Evolutionary conservation across 2,113 vertebrate genomes (phyloP).

Genomic region (Albula glossodonta): DNA sequence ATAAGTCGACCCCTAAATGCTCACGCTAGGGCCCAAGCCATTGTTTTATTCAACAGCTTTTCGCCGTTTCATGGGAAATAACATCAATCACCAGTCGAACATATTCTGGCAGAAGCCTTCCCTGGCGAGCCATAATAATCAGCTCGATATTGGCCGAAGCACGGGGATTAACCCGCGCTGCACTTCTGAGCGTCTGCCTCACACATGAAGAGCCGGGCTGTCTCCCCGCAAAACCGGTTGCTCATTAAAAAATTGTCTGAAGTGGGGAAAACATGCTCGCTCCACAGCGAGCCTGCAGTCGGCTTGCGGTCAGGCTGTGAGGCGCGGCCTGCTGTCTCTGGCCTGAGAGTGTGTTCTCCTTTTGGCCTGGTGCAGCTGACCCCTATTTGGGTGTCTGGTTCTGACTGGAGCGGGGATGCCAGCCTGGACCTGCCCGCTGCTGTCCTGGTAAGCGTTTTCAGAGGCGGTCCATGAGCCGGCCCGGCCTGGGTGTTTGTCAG

Average conservation of each 20-base stretch:
- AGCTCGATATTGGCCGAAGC: not conserved
- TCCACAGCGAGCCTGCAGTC: not conserved
- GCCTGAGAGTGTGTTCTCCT: not conserved
- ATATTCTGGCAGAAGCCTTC: not conserved
- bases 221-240: not conserved
- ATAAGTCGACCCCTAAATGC: too few relatives aligned
- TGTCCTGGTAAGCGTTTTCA: not conserved
- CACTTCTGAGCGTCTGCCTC: slow-evolving; percentile 22
- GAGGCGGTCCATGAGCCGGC: not conserved
- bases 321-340: not conserved
- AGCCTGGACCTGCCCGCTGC: not conserved
- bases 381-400: not conserved
- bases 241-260: not conserved
- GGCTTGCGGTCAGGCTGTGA: not conserved
- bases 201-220: not conserved
- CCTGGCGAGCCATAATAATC: not conserved
- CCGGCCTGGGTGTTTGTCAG: not conserved
- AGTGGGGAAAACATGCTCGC: not conserved
- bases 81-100: not conserved
- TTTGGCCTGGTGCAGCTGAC: not conserved
- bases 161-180: not conserved
- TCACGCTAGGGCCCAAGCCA: too few relatives aligned
- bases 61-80: not conserved
- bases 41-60: not conserved
- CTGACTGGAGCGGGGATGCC: not conserved